These are phyloP conservation scores for Phthorimaea operculella DNA, from an alignment of 1,140 invertebrate species.

Conservation along the genomic window DNA sequence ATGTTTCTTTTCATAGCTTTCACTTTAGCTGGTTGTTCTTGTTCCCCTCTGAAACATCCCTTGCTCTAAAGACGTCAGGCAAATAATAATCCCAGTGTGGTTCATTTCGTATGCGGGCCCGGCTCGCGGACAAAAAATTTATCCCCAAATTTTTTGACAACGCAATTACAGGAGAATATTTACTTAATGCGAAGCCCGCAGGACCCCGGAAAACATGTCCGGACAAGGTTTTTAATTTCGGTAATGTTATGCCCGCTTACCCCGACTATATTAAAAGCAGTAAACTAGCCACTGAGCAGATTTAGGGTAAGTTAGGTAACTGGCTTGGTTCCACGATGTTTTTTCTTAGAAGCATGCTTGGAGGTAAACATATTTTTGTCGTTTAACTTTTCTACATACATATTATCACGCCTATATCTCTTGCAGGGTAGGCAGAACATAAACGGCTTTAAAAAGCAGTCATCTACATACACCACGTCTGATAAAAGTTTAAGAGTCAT, in stretches of 20 bases:
- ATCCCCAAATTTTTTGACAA: conserved; percentile 48
- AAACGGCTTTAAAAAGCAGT: no score
- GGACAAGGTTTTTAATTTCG: conserved; percentile 22
- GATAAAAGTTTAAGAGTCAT: no score
- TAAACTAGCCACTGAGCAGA: neutral
- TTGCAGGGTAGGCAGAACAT: no score
- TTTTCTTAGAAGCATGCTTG: no score
- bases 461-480: no score
- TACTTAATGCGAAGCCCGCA: conserved; percentile 34
- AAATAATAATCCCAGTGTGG: conserved; percentile 50
- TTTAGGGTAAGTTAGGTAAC: neutral
- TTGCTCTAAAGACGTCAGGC: conserved; percentile 12
- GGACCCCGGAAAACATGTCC: conserved; percentile 24
- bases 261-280: conserved; percentile 15
- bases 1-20: no score
- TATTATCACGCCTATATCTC: no score
- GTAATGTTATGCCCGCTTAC: conserved; percentile 1
- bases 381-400: no score
- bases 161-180: conserved; percentile 52
- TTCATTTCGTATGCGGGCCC: conserved; percentile 50
- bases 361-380: no score
- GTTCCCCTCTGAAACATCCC: no score
- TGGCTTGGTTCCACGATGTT: neutral
- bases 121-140: conserved; percentile 42
- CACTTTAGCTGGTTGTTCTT: no score